A percentile compares a stretch with the other conserved stretches of the same genome.
These are phyloP conservation scores for Cacatua alba DNA, from an alignment of 2,113 vertebrate genomes.

Conservation along the genomic window DNA sequence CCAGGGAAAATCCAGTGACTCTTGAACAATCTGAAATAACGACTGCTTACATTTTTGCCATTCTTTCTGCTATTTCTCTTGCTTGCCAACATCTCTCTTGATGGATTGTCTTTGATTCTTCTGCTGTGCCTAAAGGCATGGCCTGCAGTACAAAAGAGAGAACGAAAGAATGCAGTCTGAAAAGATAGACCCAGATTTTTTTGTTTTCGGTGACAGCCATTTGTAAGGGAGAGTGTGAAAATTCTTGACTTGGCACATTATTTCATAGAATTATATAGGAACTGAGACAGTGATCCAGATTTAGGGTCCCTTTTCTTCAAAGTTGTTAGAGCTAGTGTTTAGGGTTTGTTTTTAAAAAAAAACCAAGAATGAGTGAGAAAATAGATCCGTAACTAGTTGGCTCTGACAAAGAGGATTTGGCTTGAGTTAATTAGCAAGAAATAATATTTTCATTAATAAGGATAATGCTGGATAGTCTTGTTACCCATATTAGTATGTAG, in stretches of 20 bases:
- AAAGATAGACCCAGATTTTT: constrained; percentile 47
- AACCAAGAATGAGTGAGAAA: not conserved
- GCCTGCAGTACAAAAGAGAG: constrained; percentile 18
- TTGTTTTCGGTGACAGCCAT: not conserved
- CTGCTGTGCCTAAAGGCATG: constrained; percentile 46
- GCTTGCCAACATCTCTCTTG: constrained; percentile 28
- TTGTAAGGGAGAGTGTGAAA: constrained; percentile 51
- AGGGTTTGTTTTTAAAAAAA: not conserved
- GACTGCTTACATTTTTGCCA: constrained; percentile 31
- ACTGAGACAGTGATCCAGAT: not conserved
- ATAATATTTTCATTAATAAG: constrained; percentile 16
- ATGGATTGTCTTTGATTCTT: constrained; percentile 60
- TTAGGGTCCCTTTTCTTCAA: not conserved
- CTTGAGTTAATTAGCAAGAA: constrained; percentile 12
- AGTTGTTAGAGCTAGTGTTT: not conserved
- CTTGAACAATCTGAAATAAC: not conserved
- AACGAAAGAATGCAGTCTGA: constrained; percentile 58
- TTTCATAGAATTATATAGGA: not conserved
- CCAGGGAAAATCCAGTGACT: constrained; percentile 31
- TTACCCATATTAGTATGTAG: not conserved
- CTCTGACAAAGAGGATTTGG: constrained; percentile 5
- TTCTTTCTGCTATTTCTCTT: constrained; percentile 38
- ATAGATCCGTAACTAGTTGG: not conserved
- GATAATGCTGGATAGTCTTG: not conserved
- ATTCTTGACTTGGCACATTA: not conserved